These are phyloP conservation scores for Bungarus multicinctus DNA, from an alignment of 2,113 vertebrate genomes.

Conservation along the genomic window DNA sequence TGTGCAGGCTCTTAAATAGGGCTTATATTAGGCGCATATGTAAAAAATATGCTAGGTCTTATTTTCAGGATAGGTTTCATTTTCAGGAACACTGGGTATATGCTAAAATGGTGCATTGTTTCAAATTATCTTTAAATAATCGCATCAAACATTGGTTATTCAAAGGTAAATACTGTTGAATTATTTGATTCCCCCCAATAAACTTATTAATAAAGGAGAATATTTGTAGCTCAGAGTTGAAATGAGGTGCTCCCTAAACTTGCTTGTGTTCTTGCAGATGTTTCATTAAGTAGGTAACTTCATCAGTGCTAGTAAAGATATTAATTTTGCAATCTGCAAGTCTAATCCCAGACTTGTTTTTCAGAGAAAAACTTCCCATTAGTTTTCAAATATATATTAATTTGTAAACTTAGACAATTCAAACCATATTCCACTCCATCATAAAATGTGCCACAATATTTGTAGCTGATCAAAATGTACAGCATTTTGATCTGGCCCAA, in stretches of 20 bases:
- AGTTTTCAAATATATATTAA: not conserved
- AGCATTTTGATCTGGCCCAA: not conserved
- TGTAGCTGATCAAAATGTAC: not conserved
- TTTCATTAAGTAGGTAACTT: too few species aligned
- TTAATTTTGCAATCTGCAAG: not conserved
- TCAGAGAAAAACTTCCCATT: not conserved
- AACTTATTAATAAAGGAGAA: not conserved
- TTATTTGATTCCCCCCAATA: not conserved
- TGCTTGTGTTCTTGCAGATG: too few species aligned
- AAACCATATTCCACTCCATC: not conserved
- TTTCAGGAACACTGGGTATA: not conserved
- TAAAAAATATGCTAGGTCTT: too few species aligned
- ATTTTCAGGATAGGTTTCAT: too few species aligned
- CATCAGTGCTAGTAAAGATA: not conserved
- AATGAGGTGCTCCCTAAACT: too few species aligned
- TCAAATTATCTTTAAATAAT: not conserved
- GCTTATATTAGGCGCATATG: too few species aligned
- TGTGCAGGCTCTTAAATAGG: too few species aligned
- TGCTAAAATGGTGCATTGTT: not conserved
- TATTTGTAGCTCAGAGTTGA: too few species aligned
- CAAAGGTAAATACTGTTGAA: not conserved
- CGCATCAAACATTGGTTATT: not conserved
- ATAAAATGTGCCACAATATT: not conserved
- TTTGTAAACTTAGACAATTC: not conserved
- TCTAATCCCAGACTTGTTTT: not conserved